These are phyloP conservation scores for Lobophora halterata DNA, from an alignment of 2,888 invertebrate species.

Conservation along the genomic window DNA sequence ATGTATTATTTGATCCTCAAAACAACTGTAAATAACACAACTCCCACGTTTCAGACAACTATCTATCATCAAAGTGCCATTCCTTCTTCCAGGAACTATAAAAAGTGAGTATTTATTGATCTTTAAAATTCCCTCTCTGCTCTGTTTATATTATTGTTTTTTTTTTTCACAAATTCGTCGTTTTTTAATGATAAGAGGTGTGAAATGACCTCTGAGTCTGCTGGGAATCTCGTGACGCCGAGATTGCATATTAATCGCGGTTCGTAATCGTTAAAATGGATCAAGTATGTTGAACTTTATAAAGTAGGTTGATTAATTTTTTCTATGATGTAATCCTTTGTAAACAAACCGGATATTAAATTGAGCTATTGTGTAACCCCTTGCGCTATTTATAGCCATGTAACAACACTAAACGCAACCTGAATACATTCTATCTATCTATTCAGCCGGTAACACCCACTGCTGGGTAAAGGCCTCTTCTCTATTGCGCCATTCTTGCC, in stretches of 20 bases:
- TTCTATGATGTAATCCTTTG: conserved; percentile 18
- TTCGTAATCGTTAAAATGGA: neutral
- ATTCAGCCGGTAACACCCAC: too few species aligned
- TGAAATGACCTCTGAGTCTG: conserved; percentile 17
- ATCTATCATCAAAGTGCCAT: neutral
- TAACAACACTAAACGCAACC: neutral
- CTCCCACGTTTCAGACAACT: neutral
- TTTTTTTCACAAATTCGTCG: conserved; percentile 9
- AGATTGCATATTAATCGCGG: neutral
- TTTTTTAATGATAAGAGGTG: conserved; percentile 6
- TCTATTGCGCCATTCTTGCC: too few species aligned
- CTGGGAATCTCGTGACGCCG: conserved; percentile 15
- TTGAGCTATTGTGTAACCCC: conserved; percentile 3
- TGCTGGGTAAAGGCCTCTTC: too few species aligned
- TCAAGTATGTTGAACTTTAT: neutral
- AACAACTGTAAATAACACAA: conserved; percentile 1
- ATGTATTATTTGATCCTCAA: too few species aligned
- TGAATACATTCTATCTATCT: neutral
- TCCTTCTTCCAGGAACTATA: conserved; percentile 2
- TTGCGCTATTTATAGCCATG: neutral
- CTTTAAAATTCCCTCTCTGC: neutral
- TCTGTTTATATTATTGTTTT: conserved; percentile 28
- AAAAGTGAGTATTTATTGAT: conserved; percentile 21
- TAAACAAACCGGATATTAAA: neutral
- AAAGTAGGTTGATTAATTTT: neutral